Evolutionary conservation across 1,140 invertebrate species (phyloP), one percentile per base, ranked within the genome.

Genomic region (Caenorhabditis brenneri): DNA sequence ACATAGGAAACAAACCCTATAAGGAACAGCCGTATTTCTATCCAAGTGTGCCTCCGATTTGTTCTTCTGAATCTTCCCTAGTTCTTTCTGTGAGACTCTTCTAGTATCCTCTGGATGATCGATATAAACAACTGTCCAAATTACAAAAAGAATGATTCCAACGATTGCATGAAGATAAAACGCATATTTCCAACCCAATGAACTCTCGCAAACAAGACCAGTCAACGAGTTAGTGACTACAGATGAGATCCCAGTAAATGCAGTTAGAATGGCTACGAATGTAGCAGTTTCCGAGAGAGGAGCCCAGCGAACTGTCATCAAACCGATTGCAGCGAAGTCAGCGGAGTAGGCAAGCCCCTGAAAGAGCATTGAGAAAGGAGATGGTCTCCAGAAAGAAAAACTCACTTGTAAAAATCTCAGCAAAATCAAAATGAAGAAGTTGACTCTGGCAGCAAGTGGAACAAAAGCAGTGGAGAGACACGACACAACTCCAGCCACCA

Each of bases 331-430:
- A 2, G 83, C 84, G 46, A 86, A 86, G 55, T 86, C 85, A 10
- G 84, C 86, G 1, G 82, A 86, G 42, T 86, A 86, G 65, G 86
- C 82, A n/a, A 86, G 31, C 19, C 86, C 84, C 86, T 86, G 31
- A 69, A 86, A 16, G 16, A 27, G 39, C 15, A 24, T 7, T 22
- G 16, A 24, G 74, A 24, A 29, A 51, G 7, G 51, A 22, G 9
- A n/a, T 29, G 27, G 15, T 19, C 24, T 1, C 10, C 2, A 15
- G 48, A 36, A 6, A 24, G 78, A 36, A 36, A n/a, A 31, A 49
- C n/a, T 39, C 19, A 83, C 82, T 29, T 83, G 82, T 12, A 83
- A 31, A 46, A 83, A 83, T 16, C 82, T 42, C 9, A 83, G 31
- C 10, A 78, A 39, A 5, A 78, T 39, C 19, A 83, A 36, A 83